phyloP scores from a whole-genome alignment of 1,140 invertebrate genomes.

The Arion vulgaris region DNA sequence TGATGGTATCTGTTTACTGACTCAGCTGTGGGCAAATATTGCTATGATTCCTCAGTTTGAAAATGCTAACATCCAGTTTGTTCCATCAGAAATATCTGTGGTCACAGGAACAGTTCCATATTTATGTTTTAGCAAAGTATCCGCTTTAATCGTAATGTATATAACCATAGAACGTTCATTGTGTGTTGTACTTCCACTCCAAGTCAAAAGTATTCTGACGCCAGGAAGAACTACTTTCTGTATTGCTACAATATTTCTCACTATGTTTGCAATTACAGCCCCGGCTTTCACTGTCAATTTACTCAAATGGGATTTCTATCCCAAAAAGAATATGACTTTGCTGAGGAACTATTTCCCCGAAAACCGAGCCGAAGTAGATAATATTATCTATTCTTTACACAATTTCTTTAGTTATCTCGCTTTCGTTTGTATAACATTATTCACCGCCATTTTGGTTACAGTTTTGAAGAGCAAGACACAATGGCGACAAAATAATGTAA shows the following conservation, averaged over 20 bases:
- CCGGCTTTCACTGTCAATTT: background rate
- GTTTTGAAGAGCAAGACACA: background rate
- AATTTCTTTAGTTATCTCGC: background rate
- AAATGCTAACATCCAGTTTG: conserved; percentile 92
- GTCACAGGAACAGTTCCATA: conserved; percentile 91
- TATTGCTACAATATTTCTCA: conserved; percentile 53
- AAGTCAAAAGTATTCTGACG: conserved; percentile 85
- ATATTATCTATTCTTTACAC: background rate
- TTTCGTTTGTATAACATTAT: conserved; percentile 5
- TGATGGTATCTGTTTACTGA: background rate
- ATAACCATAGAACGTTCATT: conserved; percentile 25
- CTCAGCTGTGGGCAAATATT: conserved; percentile 6
- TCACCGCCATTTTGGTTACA: background rate
- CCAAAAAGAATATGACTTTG: background rate
- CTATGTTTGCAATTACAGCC: background rate
- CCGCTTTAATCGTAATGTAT: background rate
- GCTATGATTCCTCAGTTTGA: conserved; percentile 81
- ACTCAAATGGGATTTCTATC: background rate
- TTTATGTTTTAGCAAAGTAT: conserved; percentile 93
- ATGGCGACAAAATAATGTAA: background rate
- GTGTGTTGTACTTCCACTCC: conserved; percentile 13
- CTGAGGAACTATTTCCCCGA: background rate
- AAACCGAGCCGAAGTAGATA: background rate
- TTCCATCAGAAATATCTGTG: conserved; percentile 89
- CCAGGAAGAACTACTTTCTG: conserved; percentile 92